These are phyloP conservation scores for Oxyruncus cristatus DNA, from an alignment of 2,113 vertebrate genomes.

Conservation along the genomic window DNA sequence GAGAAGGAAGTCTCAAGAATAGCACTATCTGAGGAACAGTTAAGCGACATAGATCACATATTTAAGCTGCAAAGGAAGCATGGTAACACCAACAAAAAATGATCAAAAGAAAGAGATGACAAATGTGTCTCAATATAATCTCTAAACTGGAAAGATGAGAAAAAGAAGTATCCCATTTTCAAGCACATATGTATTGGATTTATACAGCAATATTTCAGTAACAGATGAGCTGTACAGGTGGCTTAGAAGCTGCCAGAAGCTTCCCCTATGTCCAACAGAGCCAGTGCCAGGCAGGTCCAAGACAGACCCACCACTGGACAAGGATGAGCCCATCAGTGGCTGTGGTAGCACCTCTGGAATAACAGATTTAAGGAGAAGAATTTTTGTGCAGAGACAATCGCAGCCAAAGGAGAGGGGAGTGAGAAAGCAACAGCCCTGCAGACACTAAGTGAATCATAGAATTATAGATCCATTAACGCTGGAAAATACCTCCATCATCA, in stretches of 20 bases:
- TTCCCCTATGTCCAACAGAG: accelerated
- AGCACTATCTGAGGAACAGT: neutral
- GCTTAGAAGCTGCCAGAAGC: neutral
- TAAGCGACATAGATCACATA: neutral
- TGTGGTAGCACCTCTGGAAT: neutral
- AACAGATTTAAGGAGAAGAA: neutral
- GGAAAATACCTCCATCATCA: neutral
- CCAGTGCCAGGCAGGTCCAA: neutral
- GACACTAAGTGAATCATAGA: neutral
- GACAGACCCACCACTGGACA: neutral
- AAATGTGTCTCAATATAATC: neutral
- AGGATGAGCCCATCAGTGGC: neutral
- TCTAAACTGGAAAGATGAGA: neutral
- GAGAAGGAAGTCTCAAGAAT: neutral
- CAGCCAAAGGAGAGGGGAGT: neutral
- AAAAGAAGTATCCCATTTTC: neutral
- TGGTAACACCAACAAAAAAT: neutral
- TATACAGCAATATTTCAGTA: neutral
- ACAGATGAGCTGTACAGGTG: neutral
- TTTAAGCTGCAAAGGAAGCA: neutral
- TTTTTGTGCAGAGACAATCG: neutral
- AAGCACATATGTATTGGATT: neutral
- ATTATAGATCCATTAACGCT: neutral
- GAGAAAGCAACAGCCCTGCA: neutral
- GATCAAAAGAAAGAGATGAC: neutral